Base-by-base conservation (phyloP, 2,797 vertebrate species). In the Pangasius djambal region DNA sequence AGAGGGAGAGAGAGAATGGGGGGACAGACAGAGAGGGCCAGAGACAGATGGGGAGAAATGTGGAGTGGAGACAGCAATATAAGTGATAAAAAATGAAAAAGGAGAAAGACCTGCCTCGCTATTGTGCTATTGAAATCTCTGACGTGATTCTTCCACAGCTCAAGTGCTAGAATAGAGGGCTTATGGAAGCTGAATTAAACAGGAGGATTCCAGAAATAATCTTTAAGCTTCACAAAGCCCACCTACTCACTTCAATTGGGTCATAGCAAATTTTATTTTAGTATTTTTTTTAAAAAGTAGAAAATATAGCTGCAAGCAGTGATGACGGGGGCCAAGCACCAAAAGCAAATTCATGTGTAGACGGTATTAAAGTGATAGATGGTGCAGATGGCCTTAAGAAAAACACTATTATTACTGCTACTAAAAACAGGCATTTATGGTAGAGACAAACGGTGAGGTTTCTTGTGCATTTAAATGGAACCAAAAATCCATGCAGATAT, bases 181-280 rank as follows among this genome's bases (percentile, higher is more conserved):
- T 81, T 81, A 81, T 10, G 20, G 78, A 34, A 79, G 52, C 55
- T 25, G 79, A 82, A 82, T 82, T 82, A 59, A 82, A 40, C 79
- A 37, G n/a, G 7, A 83, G 22, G 79, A 61, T 1, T 15, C 12
- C 10, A 61, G 22, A 9, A 61, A 63, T 63, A 40, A 83, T 40
- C 22, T 63, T 40, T 44, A 44, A 63, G 4, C 57, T 40, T 83
- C 77, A 55, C 77, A 79, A 79, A 57, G 16, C 50, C 10, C 22
- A 83, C 2, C 31, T 22, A 59, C 78, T 61, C 57, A 18, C 22
- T 61, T 59, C 55, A 78, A 10, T 4, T 31, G 50, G 28, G 50
- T 55, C 25, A n/a, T 6, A 50, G 44, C 0, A 50, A 77, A 44
- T 40, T 44, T 44, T 44, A 6, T 44, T 44, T 40, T 40, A 5